phyloP scores from a whole-genome alignment of 2,797 vertebrate species.

The Takifugu rubripes region DNA sequence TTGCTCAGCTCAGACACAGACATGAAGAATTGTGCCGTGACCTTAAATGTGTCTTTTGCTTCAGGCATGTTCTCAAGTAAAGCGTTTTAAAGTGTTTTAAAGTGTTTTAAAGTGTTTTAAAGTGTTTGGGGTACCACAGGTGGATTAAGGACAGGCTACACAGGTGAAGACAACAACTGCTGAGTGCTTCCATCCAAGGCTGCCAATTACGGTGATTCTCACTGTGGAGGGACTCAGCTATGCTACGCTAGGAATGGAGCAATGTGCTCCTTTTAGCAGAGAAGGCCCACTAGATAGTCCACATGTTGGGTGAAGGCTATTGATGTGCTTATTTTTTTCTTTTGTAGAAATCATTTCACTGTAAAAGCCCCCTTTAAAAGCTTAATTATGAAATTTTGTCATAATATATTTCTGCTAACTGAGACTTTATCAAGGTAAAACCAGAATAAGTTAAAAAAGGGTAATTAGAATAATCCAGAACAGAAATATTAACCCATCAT shows the following conservation, averaged over 20 bases:
- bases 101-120: not conserved
- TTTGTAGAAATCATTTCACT: not conserved
- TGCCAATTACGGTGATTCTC: not conserved
- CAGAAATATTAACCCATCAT: not conserved
- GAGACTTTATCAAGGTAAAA: not conserved
- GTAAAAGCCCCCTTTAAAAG: not conserved
- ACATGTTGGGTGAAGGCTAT: not conserved
- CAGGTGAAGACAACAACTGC: not conserved
- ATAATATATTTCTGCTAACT: not conserved
- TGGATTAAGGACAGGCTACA: not conserved
- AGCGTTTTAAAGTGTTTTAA: not conserved
- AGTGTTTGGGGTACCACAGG: not conserved
- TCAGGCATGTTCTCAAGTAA: not conserved
- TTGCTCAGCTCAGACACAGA: not conserved
- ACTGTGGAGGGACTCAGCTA: not conserved
- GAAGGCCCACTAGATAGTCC: not conserved
- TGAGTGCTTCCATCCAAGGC: not conserved
- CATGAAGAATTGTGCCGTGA: not conserved
- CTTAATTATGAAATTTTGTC: not conserved
- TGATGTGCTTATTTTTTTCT: not conserved
- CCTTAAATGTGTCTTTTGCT: not conserved
- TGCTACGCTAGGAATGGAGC: not conserved
- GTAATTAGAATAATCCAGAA: not conserved
- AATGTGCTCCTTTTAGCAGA: not conserved
- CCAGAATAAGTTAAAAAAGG: not conserved